Base-by-base conservation (phyloP, 1,140 invertebrate species). In the Tetramorium simillimum region DNA sequence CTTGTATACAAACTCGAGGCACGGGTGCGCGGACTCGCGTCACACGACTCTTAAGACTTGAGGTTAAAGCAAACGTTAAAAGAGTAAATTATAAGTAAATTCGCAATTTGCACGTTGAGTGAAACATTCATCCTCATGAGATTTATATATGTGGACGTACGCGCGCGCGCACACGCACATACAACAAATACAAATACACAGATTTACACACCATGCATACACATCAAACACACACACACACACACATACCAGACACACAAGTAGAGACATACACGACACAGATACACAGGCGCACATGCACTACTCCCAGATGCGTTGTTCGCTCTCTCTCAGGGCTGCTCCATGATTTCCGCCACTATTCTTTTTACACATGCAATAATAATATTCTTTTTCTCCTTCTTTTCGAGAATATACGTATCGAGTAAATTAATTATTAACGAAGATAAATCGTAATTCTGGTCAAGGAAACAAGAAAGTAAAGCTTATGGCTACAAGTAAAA, bases 1-100 rank as follows among this genome's bases (percentile, higher is more conserved):
- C 87, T 90, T 93, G 85, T 92, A 92, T 89, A 93, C 93, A 78
- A 93, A 95, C 88, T 92, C 91, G 49, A 92, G 92, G 87, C 93
- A 94, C 89, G 91, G 87, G 49, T 94, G 92, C 88, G 85, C 90
- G 53, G 90, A 92, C 43, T 89, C 91, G 37, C 90, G 92, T 92
- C 91, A 91, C 75, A 89, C 91, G 21, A 72, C 80, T 86, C 90
- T 93, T 77, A 93, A 93, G 90, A 93, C 93, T 91, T 94, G 91
- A 93, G 91, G 80, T 72, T 89, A 91, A 88, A 78, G 76, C 86
- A 84, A 88, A 90, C 43, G 46, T 75, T 89, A 77, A 88, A 78
- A 40, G 65, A 89, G 73, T 89, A 91, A 86, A 88, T 85, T 80
- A 89, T 87, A 90, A 91, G 85, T 89, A 91, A 92, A 87, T 88